Conservation (phyloP, 1,140 invertebrate genomes). For the Polypedilum vanderplanki region DNA sequence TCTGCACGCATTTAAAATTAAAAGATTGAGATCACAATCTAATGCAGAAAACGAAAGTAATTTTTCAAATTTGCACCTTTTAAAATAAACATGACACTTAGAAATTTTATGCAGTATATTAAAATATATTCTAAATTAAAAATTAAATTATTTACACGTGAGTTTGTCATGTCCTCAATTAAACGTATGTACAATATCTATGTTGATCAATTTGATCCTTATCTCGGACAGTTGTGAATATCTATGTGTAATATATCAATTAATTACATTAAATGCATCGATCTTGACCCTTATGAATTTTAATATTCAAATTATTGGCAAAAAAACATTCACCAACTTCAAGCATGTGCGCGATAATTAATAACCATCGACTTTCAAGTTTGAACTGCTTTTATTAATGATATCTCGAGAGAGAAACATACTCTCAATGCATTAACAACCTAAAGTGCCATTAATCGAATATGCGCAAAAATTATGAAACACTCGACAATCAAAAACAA, state of each 20-base stretch:
- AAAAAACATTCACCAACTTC: slow-evolving; percentile 6
- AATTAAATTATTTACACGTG: not conserved
- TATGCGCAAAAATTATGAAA: too few relatives aligned
- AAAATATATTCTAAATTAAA: not conserved
- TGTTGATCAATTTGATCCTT: too few relatives aligned
- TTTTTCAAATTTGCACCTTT: not conserved
- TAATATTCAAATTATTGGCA: not conserved
- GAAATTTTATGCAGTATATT: not conserved
- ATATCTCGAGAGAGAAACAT: too few relatives aligned
- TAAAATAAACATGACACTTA: not conserved
- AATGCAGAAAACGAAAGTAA: not conserved
- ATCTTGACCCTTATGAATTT: not conserved
- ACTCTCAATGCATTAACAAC: too few relatives aligned
- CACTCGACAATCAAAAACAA: too few relatives aligned
- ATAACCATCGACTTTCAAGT: too few relatives aligned
- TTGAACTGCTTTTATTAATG: too few relatives aligned
- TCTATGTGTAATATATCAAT: not conserved
- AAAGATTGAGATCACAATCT: not conserved
- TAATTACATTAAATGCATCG: not conserved
- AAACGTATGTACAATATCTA: not conserved
- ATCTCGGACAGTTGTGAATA: not conserved
- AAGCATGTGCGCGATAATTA: not conserved
- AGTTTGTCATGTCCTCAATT: not conserved
- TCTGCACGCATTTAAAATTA: not conserved
- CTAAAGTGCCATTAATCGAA: too few relatives aligned